Percentiles rank a stretch among this genome's conserved stretches.
Evolutionary conservation across 1,140 invertebrate species (phyloP).

Genomic region (Cydia amplana): DNA sequence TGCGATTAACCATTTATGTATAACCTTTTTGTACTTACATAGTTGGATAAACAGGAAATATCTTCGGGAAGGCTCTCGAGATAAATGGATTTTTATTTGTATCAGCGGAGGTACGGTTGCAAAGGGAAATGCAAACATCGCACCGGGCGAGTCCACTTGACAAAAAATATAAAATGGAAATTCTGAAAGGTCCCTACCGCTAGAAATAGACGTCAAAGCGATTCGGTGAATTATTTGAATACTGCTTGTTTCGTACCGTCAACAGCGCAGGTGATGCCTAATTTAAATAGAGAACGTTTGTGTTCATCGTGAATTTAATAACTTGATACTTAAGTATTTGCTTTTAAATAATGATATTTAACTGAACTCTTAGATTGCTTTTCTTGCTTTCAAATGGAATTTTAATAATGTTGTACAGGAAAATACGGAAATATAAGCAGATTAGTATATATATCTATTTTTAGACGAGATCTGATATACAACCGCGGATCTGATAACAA

Average conservation of each 20-base stretch:
- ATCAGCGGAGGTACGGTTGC: conserved; percentile 3
- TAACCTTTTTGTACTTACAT: too few species aligned
- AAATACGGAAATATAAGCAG: background rate
- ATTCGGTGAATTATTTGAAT: conserved; percentile 29
- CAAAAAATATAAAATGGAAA: conserved; percentile 33
- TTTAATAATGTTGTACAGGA: background rate
- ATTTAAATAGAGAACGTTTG: conserved; percentile 23
- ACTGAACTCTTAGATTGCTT: background rate
- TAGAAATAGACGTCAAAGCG: conserved; percentile 26
- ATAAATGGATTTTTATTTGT: conserved; percentile 25
- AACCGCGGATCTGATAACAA: too few species aligned
- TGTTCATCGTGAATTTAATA: background rate
- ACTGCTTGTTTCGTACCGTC: conserved; percentile 23
- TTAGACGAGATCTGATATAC: too few species aligned
- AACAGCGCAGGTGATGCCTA: background rate
- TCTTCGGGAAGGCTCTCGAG: background rate
- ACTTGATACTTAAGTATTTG: conserved; percentile 8
- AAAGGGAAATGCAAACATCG: conserved; percentile 26
- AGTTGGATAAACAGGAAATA: background rate
- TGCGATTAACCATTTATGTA: too few species aligned
- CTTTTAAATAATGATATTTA: conserved; percentile 17
- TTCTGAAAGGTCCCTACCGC: conserved; percentile 10
- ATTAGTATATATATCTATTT: background rate
- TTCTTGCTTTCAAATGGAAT: background rate
- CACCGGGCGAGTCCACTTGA: conserved; percentile 19